Percentiles rank a stretch among this genome's conserved stretches.
Evolutionary conservation across 2,113 vertebrate species (phyloP).

Genomic region (Pygoscelis antarcticus): DNA sequence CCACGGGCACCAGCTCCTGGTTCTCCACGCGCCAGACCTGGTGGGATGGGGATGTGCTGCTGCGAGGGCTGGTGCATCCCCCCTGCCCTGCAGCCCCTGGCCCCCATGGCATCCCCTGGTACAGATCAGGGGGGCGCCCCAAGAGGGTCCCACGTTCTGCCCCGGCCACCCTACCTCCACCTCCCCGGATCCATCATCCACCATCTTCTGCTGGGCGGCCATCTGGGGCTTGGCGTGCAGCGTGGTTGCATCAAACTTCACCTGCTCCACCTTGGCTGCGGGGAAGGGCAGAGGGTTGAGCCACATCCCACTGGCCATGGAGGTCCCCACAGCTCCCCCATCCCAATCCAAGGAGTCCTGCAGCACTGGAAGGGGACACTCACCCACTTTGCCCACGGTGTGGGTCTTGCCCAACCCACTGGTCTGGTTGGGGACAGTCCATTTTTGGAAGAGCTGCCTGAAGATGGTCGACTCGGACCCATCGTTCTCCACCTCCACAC

Average conservation of each 20-base stretch:
- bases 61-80: background rate
- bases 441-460: constrained; percentile 88
- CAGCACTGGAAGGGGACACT: background rate
- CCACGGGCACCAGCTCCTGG: constrained; percentile 79
- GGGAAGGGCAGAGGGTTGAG: background rate
- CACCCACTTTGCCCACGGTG: constrained; percentile 80
- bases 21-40: constrained; percentile 87
- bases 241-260: constrained; percentile 83
- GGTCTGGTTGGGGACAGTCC: constrained; percentile 76
- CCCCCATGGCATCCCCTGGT: rapidly evolving
- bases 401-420: constrained; percentile 78
- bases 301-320: rapidly evolving
- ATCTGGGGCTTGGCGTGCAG: constrained; percentile 82
- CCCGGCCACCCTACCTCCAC: background rate
- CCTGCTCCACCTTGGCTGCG: constrained; percentile 86
- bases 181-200: constrained; percentile 85
- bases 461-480: constrained; percentile 82
- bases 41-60: background rate
- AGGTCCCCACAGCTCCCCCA: no score
- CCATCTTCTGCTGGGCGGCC: constrained; percentile 88
- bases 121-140: rapidly evolving
- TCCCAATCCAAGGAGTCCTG: background rate
- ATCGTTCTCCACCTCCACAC: constrained; percentile 81
- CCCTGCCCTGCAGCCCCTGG: no score
- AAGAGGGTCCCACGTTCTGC: background rate